A percentile compares a stretch with the other conserved stretches of the same genome.
Conservation (phyloP, 2,888 invertebrate species). For the Eurytoma adleriae region DNA sequence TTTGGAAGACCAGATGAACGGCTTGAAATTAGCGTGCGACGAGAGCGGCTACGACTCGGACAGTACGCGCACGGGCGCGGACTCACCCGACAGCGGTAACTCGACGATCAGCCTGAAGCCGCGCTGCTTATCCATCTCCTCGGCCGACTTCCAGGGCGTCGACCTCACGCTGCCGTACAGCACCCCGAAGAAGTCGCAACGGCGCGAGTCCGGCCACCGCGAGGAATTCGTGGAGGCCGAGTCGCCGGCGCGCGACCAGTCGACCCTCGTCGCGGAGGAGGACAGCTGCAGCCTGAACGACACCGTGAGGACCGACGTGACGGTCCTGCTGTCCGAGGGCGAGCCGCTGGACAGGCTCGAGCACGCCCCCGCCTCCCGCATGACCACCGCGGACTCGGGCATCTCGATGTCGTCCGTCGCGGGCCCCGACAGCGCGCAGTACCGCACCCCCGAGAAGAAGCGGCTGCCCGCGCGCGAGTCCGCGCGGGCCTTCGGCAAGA, state of each 20-base stretch:
- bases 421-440: not conserved
- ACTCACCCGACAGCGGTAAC: constrained; percentile 77
- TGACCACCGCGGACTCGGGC: constrained; percentile 8
- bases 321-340: constrained; percentile 60
- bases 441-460: constrained; percentile 58
- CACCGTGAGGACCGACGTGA: constrained; percentile 60
- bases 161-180: constrained; percentile 62
- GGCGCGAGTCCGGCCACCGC: not conserved
- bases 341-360: constrained; percentile 59
- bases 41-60: constrained; percentile 80
- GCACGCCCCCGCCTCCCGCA: not conserved
- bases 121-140: constrained; percentile 69
- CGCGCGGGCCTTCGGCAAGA: constrained; percentile 26
- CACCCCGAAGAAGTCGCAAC: constrained; percentile 26
- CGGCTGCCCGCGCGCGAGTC: constrained; percentile 7
- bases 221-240: constrained; percentile 5
- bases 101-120: constrained; percentile 61
- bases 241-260: constrained; percentile 9
- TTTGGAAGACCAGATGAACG: constrained; percentile 71
- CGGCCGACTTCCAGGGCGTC: constrained; percentile 69
- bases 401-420: not conserved
- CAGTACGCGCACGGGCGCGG: constrained; percentile 78
- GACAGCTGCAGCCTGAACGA: constrained; percentile 49
- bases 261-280: constrained; percentile 29
- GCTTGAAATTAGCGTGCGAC: constrained; percentile 75